phyloP scores from a whole-genome alignment of 2,888 invertebrate genomes.

The Nebria salina region DNA sequence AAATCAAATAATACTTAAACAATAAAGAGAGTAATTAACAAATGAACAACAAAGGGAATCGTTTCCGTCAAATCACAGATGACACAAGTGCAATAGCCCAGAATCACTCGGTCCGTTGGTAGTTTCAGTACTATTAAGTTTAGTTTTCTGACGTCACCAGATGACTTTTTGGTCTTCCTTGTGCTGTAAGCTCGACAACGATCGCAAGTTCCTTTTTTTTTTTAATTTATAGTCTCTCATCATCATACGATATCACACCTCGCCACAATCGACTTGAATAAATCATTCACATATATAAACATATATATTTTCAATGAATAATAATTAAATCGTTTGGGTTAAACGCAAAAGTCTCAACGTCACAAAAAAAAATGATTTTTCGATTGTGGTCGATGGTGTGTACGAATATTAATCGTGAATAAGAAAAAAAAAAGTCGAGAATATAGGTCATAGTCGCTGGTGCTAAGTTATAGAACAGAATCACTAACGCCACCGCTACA shows the following conservation, averaged over 20 bases:
- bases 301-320: neutral
- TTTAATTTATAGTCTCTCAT: neutral
- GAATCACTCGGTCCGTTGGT: neutral
- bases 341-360: neutral
- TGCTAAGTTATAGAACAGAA: slow-evolving; percentile 54
- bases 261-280: slow-evolving; percentile 13
- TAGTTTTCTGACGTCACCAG: slow-evolving; percentile 61
- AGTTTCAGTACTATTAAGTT: slow-evolving; percentile 57
- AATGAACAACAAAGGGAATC: neutral
- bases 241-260: slow-evolving; percentile 3
- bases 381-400: slow-evolving; percentile 5
- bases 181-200: slow-evolving; percentile 61
- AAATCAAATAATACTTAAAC: no score
- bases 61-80: neutral
- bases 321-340: neutral
- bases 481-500: slow-evolving; percentile 58
- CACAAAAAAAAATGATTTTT: neutral
- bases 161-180: slow-evolving; percentile 63
- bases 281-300: neutral
- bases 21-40: neutral
- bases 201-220: slow-evolving; percentile 50
- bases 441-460: slow-evolving; percentile 61
- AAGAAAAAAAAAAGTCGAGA: slow-evolving; percentile 56
- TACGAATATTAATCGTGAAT: slow-evolving; percentile 54
- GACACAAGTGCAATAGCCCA: slow-evolving; percentile 33